Base-by-base conservation (phyloP, 2,888 invertebrate genomes). In the Tuta absoluta region DNA sequence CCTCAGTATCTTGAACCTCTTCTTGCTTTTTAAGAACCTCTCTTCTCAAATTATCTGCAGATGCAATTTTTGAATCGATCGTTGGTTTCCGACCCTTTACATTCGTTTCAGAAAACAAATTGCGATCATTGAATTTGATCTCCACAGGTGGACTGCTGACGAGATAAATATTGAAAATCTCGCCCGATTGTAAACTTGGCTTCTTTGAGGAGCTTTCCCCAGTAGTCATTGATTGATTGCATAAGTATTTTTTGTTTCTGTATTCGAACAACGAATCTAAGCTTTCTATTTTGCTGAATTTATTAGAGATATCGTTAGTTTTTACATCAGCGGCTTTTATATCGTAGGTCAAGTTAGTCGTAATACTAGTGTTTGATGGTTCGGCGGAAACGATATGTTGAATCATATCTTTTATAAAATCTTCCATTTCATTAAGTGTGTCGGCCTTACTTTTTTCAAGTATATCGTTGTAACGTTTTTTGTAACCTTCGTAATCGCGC, bases 341-440 rank as follows among this genome's bases (percentile, higher is more conserved):
- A 56, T 56, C 56, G 28, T 56, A 56, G 3, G 75, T 56, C 56
- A 56, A n/a, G 24, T 56, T 56, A 56, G 28, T n/a, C 10, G 8
- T 33, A 24, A 56, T 21, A 41, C 38, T 59, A 38, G 59, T 12
- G 4, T 28, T 56, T 5, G 56, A 71, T 11, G 78, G 78, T 11
- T 86, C 84, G 0, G 85, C 80, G 1, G 84, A 82, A 68, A 81
- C 77, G n/a, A 89, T 86, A 62, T 86, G 79, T 11, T 86, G 82
- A 67, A 90, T 82, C 79, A 89, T 85, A 45, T 89, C 87, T 70
- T 79, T 86, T 57, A 89, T 84, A 64, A 90, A 89, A 1, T 82
- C 78, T 71, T 89, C 87, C 87, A 89, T 87, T 62, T 86, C 85
- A 8, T 70, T 72, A 0, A 87, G 63, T 1, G 83, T 79, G 4